Conservation (phyloP, 1,140 invertebrate species). For the Drosophila dunni region DNA sequence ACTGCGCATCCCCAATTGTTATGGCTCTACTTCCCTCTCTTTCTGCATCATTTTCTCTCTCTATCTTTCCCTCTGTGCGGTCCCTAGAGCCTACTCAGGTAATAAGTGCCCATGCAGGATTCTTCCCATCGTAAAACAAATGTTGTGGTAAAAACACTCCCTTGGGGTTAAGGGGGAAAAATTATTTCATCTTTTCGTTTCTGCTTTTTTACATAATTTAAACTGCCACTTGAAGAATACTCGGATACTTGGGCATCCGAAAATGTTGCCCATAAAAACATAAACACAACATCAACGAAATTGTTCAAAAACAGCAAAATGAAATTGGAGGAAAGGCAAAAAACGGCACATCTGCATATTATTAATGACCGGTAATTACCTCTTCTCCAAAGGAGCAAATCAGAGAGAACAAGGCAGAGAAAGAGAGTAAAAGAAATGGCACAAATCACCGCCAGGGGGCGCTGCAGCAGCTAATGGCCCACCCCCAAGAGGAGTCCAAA, state of each 20-base stretch:
- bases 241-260: slow-evolving; percentile 51
- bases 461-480: slow-evolving; percentile 54
- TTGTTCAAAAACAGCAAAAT: slow-evolving; percentile 55
- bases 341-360: slow-evolving; percentile 75
- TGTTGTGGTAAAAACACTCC: slow-evolving; percentile 48
- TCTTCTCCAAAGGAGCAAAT: slow-evolving; percentile 38
- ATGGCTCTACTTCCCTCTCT: background rate
- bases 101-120: slow-evolving; percentile 51
- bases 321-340: slow-evolving; percentile 47
- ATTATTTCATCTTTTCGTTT: slow-evolving; percentile 32
- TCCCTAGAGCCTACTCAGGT: slow-evolving; percentile 53
- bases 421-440: slow-evolving; percentile 47
- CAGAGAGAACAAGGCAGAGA: slow-evolving; percentile 1
- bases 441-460: slow-evolving; percentile 55
- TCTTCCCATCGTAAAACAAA: slow-evolving; percentile 67
- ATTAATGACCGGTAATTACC: slow-evolving; percentile 82
- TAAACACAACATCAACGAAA: slow-evolving; percentile 72
- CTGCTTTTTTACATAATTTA: slow-evolving; percentile 54
- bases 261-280: slow-evolving; percentile 77
- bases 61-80: background rate
- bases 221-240: slow-evolving; percentile 69
- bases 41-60: background rate
- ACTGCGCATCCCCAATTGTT: background rate
- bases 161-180: slow-evolving; percentile 60
- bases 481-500: slow-evolving; percentile 26